Evolutionary conservation across 64 coral and sea anemone species (phyloP).

Genomic region (Astreopora myriophthalma): DNA sequence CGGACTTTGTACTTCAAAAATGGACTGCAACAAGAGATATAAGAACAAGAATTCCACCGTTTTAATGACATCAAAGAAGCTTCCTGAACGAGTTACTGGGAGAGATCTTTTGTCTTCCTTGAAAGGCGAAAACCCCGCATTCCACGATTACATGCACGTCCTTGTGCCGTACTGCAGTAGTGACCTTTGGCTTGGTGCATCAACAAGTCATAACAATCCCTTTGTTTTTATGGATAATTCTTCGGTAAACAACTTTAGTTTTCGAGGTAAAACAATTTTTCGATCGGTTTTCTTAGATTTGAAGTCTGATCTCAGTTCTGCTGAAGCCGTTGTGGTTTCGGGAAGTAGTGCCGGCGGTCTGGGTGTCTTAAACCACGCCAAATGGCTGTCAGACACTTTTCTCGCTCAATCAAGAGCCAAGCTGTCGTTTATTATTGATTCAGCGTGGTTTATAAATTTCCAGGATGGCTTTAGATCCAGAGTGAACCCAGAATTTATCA

Average conservation of each 20-base stretch:
- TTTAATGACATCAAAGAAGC: conserved; percentile 53
- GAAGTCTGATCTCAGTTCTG: not conserved
- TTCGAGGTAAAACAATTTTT: conserved; percentile 65
- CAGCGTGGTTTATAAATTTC: conserved; percentile 79
- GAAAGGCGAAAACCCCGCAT: conserved; percentile 38
- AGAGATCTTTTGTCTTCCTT: conserved; percentile 56
- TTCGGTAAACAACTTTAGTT: conserved; percentile 67
- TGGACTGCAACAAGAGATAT: conserved; percentile 70
- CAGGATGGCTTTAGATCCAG: conserved; percentile 57
- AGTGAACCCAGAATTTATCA: conserved; percentile 33
- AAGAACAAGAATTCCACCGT: conserved; percentile 52
- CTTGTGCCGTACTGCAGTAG: conserved; percentile 83
- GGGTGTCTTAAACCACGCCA: conserved; percentile 69
- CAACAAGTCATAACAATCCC: not conserved
- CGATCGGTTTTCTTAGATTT: conserved; percentile 40
- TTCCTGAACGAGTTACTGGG: conserved; percentile 50
- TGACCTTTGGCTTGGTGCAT: conserved; percentile 71
- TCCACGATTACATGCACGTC: conserved; percentile 59
- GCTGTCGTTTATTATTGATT: conserved; percentile 49
- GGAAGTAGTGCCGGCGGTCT: conserved; percentile 67
- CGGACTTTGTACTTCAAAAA: conserved; percentile 69
- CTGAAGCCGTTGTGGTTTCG: conserved; percentile 41
- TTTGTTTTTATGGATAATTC: conserved; percentile 47
- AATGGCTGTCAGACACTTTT: conserved; percentile 5
- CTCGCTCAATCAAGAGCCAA: not conserved